These are phyloP conservation scores for Caenorhabditis virilis DNA, from an alignment of 2,888 invertebrate genomes.

Conservation along the genomic window DNA sequence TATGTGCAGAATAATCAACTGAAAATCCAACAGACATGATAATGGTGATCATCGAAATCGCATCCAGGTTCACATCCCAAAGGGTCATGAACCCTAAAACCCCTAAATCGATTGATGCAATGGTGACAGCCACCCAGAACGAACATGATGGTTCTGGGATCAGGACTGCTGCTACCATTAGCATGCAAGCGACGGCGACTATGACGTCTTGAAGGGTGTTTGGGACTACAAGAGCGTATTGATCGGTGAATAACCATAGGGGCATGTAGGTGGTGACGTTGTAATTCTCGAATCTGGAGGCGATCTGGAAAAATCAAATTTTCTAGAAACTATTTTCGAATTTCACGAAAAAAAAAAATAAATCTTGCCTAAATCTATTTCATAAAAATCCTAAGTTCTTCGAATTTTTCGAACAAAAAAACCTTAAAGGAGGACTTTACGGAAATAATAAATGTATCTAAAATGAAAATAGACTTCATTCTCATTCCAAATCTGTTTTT, in stretches of 20 bases:
- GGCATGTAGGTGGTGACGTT: conserved; percentile 66
- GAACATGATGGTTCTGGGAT: conserved; percentile 90
- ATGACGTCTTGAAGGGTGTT: conserved; percentile 62
- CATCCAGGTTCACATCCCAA: conserved; percentile 78
- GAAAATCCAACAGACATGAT: conserved; percentile 96
- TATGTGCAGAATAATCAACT: conserved; percentile 84
- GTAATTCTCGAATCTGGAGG: conserved; percentile 39
- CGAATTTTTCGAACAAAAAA: too few species aligned
- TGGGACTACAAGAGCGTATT: conserved; percentile 62
- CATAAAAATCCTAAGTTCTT: too few species aligned
- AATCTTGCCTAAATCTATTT: too few species aligned
- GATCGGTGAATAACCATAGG: conserved; percentile 66
- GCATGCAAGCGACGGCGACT: conserved; percentile 84
- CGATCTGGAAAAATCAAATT: conserved; percentile 21
- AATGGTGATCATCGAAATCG: conserved; percentile 77
- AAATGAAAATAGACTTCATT: too few species aligned
- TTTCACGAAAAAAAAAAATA: conserved; percentile 2
- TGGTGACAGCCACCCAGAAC: conserved; percentile 87
- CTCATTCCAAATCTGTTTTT: too few species aligned
- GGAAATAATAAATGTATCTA: too few species aligned
- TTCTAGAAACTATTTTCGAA: neutral
- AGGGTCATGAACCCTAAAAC: conserved; percentile 93
- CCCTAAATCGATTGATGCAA: conserved; percentile 88
- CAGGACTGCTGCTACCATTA: conserved; percentile 88
- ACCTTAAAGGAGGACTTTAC: too few species aligned